These are phyloP conservation scores for Petrolisthes cinctipes DNA, from an alignment of 2,888 invertebrate genomes.

Conservation along the genomic window DNA sequence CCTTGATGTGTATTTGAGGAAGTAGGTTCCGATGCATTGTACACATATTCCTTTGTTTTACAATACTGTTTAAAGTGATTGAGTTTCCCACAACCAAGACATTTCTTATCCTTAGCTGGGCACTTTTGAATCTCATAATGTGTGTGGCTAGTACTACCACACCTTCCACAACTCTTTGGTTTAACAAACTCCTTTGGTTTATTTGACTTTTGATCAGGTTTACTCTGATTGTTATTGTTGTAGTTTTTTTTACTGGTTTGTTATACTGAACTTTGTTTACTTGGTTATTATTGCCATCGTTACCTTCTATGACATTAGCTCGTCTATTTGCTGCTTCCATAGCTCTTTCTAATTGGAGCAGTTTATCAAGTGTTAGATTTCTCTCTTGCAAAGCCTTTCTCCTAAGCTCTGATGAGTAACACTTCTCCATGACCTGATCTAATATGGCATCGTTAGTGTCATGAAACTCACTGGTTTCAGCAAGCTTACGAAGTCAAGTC, in stretches of 20 bases:
- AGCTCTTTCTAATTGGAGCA: neutral
- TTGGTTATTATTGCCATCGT: neutral
- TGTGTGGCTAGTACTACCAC: neutral
- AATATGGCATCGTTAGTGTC: conserved; percentile 9
- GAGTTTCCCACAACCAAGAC: neutral
- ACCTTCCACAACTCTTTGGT: neutral
- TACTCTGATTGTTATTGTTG: too few relatives aligned
- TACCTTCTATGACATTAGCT: neutral
- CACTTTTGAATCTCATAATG: neutral
- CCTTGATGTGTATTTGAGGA: neutral
- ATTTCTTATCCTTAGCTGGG: neutral
- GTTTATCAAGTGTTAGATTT: conserved; percentile 12
- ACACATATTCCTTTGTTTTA: neutral
- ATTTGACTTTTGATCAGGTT: too few relatives aligned
- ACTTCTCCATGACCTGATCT: neutral
- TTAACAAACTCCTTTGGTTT: too few relatives aligned
- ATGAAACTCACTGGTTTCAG: neutral
- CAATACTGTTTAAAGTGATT: conserved; percentile 2
- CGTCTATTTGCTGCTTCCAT: neutral
- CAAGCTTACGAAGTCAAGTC: neutral
- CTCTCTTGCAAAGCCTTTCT: neutral
- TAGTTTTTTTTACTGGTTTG: too few relatives aligned
- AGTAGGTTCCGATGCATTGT: neutral
- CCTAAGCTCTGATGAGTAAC: neutral
- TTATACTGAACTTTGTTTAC: too few relatives aligned